These are phyloP conservation scores for Antheraea pernyi DNA, from an alignment of 1,140 invertebrate genomes.

Conservation along the genomic window DNA sequence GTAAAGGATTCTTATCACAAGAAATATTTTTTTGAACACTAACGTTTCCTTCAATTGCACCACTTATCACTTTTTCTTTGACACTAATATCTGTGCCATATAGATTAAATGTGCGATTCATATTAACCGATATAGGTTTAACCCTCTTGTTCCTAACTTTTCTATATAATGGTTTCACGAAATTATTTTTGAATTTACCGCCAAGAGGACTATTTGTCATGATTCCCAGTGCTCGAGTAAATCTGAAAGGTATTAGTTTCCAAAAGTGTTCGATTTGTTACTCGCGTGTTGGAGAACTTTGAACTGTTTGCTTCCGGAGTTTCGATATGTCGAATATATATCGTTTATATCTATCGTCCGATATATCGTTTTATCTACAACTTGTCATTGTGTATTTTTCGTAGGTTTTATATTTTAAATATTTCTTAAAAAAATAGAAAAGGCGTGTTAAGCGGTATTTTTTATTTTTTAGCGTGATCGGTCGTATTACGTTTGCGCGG, in stretches of 20 bases:
- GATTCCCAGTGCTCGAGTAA: conserved; percentile 12
- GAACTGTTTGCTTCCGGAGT: conserved; percentile 13
- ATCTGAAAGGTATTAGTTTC: conserved; percentile 5
- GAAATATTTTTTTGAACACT: not conserved
- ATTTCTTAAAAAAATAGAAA: too few relatives aligned
- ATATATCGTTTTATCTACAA: not conserved
- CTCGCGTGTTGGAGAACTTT: conserved; percentile 36
- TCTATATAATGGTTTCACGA: conserved; percentile 59
- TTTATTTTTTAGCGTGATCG: too few relatives aligned
- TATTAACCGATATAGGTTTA: conserved; percentile 39
- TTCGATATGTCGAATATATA: not conserved
- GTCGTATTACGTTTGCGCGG: too few relatives aligned
- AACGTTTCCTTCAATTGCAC: conserved; percentile 17
- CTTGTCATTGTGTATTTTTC: not conserved
- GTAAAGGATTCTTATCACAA: conserved; percentile 31
- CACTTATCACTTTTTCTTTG: conserved; percentile 41
- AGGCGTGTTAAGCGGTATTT: too few relatives aligned
- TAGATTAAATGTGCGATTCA: conserved; percentile 50
- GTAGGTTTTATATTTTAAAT: too few relatives aligned
- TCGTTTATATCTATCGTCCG: too few relatives aligned
- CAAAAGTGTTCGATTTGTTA: conserved; percentile 15
- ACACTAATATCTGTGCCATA: conserved; percentile 46
- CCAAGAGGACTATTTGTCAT: conserved; percentile 19
- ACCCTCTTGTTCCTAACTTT: conserved; percentile 40
- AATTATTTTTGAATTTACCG: conserved; percentile 52